Evolutionary conservation across 2,113 vertebrate genomes (phyloP).

Genomic region (Muntiacus reevesi): DNA sequence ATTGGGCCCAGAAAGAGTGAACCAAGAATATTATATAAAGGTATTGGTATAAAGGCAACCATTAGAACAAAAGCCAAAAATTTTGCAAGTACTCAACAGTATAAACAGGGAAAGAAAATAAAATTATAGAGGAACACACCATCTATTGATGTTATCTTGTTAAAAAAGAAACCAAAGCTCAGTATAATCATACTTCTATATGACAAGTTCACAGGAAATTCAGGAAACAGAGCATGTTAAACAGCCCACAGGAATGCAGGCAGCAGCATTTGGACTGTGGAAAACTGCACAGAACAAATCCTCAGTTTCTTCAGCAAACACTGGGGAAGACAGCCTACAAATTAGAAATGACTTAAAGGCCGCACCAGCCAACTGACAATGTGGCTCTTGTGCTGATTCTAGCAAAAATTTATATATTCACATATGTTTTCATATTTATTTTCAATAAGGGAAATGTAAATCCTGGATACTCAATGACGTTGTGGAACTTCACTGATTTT

Average conservation of each 20-base stretch:
- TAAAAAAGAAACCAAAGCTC: background rate
- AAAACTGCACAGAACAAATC: background rate
- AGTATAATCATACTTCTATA: background rate
- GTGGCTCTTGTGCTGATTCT: background rate
- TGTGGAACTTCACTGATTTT: background rate
- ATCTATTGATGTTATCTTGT: background rate
- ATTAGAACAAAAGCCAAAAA: background rate
- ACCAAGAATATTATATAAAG: background rate
- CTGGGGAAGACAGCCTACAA: background rate
- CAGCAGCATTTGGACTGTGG: background rate
- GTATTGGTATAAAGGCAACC: background rate
- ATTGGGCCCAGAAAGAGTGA: background rate
- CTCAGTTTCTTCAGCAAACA: background rate
- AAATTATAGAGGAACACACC: background rate
- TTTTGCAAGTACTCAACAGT: background rate
- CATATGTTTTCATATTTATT: background rate
- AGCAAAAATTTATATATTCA: background rate
- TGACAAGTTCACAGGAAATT: slow-evolving; percentile 21
- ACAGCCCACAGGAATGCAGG: background rate
- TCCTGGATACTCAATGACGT: background rate
- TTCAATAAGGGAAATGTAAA: background rate
- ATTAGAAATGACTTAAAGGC: background rate
- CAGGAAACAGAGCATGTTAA: background rate
- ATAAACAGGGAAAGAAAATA: background rate
- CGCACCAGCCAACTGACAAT: background rate